Base-by-base conservation (phyloP, 2,797 vertebrate species). In the Amblyraja radiata region DNA sequence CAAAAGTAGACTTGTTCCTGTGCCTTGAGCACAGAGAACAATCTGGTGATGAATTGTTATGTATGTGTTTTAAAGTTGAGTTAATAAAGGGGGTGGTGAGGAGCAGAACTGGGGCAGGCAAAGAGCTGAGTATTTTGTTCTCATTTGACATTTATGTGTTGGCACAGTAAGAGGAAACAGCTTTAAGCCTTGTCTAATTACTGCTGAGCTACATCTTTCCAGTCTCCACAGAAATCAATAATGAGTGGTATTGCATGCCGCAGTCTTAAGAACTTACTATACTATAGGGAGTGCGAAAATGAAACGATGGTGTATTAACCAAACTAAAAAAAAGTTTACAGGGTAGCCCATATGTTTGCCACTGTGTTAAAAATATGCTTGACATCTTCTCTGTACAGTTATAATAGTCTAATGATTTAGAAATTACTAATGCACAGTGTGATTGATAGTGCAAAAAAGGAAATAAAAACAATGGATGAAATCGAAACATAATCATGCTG, bases 231-330 rank as follows among this genome's bases (percentile, higher is more conserved):
- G 46, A 76, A 73, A 92, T 92, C 90, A 92, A 76, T 92, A 76
- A 46, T 54, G 39, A 39, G 32, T 54, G 36, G 23, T 54, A 74
- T 54, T 28, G 71, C 39, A 25, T 54, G 71, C 71, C 76, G 13
- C 71, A 76, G 90, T 36, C 90, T 92, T n/a, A 92, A 11, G 73
- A 74, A 92, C 76, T 92, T 25, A 92, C 23, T 11, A 54, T 21
- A 54, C 90, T 46, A 8, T n/a, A 28, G 68, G 90, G 71, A 92
- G 73, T 74, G 23, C 76, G 71, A 54, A 76, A 92, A 92, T 92
- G 25, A 92, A 92, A 92, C 58, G 71, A 21, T n/a, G 10, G 71
- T 92, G 71, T 25, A n/a, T 92, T 92, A 92, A 54, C 46, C 90
- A 92, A 46, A 76, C 46, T 54, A 46, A 16, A 76, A 74, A 46